Evolutionary conservation across 2,797 vertebrate species (phyloP).

Genomic region (Phrynocephalus forsythii): DNA sequence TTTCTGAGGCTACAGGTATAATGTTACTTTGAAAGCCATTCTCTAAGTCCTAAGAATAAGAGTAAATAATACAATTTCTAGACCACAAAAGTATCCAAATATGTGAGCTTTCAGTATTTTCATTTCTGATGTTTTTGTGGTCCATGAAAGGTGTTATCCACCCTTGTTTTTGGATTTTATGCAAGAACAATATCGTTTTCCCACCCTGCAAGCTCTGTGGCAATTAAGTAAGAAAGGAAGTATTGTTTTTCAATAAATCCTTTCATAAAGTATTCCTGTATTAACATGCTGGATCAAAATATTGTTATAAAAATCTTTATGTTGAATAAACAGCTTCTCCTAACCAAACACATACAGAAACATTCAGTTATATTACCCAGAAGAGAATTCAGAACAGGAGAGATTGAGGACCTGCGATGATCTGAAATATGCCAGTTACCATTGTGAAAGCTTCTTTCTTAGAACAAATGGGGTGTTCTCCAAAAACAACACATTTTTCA

Average conservation of each 20-base stretch:
- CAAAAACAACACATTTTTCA: constrained; percentile 7
- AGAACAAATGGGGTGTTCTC: background rate
- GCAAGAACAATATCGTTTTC: no score
- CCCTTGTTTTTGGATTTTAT: no score
- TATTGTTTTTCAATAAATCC: no score
- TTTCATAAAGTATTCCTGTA: background rate
- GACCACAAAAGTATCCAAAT: no score
- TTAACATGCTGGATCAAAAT: background rate
- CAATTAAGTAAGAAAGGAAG: background rate
- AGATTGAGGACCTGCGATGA: background rate
- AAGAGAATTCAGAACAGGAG: rapidly evolving
- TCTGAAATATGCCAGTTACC: background rate
- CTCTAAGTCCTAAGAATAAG: no score
- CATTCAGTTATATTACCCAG: background rate
- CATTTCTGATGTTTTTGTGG: no score
- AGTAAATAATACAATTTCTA: no score
- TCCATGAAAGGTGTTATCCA: no score
- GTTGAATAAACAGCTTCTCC: background rate
- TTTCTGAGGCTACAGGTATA: no score
- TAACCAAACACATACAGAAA: background rate
- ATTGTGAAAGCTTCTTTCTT: rapidly evolving
- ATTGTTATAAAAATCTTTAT: background rate
- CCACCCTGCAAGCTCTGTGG: background rate
- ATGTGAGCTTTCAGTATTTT: no score
- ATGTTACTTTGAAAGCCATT: no score